phyloP scores from a whole-genome alignment of 2,797 vertebrate species.

The Hyperoplus immaculatus region DNA sequence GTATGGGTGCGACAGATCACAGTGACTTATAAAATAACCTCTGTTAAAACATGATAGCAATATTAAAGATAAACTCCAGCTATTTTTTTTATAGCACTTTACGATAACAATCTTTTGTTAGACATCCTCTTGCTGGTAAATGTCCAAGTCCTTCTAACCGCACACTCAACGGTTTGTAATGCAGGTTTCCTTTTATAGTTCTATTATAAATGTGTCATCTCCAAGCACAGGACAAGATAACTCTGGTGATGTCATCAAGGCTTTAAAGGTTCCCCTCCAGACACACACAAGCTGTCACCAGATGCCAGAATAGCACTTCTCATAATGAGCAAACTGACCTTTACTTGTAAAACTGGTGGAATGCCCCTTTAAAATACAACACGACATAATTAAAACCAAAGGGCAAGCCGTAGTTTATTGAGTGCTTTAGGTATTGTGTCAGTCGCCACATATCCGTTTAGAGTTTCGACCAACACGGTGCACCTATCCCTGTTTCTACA shows the following conservation, averaged over 20 bases:
- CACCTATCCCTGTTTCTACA: neutral
- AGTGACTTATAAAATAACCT: no score
- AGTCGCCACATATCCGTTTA: neutral
- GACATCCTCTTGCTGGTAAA: neutral
- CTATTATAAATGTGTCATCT: neutral
- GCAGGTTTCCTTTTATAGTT: neutral
- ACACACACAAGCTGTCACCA: neutral
- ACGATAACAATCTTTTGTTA: no score
- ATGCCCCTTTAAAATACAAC: neutral
- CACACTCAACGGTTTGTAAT: neutral
- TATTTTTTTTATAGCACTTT: no score
- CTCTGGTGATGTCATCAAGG: neutral
- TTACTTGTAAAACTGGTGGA: neutral
- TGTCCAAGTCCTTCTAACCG: no score
- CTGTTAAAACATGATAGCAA: neutral
- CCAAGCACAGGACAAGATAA: neutral
- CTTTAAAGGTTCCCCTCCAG: neutral
- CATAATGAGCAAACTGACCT: constrained; percentile 5
- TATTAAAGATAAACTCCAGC: neutral
- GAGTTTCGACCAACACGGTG: neutral
- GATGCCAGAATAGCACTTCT: neutral
- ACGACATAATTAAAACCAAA: neutral
- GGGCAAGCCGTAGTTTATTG: neutral
- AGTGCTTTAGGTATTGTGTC: neutral
- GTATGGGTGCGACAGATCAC: no score